Evolutionary conservation across 2,113 vertebrate genomes (phyloP).

Genomic region (Bungarus multicinctus): DNA sequence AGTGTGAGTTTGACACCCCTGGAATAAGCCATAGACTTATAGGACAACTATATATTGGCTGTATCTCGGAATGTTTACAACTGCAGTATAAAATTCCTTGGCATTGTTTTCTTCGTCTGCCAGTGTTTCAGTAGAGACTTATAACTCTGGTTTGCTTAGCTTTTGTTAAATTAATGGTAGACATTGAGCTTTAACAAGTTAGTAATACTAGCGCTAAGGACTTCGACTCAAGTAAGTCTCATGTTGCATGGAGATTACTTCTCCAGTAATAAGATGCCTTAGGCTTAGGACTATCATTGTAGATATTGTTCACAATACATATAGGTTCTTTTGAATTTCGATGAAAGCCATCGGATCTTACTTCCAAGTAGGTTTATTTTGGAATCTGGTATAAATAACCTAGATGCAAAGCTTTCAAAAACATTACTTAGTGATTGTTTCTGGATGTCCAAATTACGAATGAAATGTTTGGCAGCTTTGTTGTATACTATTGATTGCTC

Average conservation of each 20-base stretch:
- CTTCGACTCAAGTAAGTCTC: neutral
- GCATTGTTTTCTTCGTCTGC: neutral
- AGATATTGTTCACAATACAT: neutral
- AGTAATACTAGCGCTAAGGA: neutral
- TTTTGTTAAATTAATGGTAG: neutral
- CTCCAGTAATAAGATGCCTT: neutral
- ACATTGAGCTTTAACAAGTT: neutral
- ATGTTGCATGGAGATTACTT: neutral
- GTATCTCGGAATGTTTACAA: neutral
- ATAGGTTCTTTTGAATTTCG: neutral
- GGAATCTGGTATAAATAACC: neutral
- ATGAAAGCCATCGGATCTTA: neutral
- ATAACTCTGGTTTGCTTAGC: neutral
- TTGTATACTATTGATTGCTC: neutral
- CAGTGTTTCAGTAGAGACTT: neutral
- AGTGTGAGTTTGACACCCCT: too few species aligned
- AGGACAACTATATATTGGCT: neutral
- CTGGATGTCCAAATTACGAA: neutral
- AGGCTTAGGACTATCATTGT: neutral
- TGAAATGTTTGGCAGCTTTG: neutral
- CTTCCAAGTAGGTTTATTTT: neutral
- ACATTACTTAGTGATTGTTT: constrained; percentile 5
- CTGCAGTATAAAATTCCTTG: neutral
- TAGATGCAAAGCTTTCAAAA: constrained; percentile 3
- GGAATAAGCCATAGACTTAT: neutral